Conservation (phyloP, 2,113 vertebrate species). For the human region GRCh38 chr3:68773001-68773500, state of each 20-base stretch:
- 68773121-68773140: not conserved
- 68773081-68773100: not conserved
- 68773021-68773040: not conserved
- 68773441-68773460: not conserved
- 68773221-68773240: not conserved
- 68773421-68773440: not conserved
- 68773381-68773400: not conserved
- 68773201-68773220: not conserved
- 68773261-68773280: not conserved
- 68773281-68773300: not conserved
- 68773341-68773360: not conserved
- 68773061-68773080: not conserved
- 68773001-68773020: not conserved
- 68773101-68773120: too few relatives aligned
- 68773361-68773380: not conserved
- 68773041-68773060: not conserved
- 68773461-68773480: not conserved
- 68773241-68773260: not conserved
- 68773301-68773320: not conserved
- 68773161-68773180: not conserved
- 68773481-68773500: not conserved
- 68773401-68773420: not conserved
- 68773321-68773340: not conserved
- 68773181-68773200: not conserved
- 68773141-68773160: not conserved